Conservation (phyloP, 2,113 vertebrate genomes). For the Dunckerocampus dactyliophorus region DNA sequence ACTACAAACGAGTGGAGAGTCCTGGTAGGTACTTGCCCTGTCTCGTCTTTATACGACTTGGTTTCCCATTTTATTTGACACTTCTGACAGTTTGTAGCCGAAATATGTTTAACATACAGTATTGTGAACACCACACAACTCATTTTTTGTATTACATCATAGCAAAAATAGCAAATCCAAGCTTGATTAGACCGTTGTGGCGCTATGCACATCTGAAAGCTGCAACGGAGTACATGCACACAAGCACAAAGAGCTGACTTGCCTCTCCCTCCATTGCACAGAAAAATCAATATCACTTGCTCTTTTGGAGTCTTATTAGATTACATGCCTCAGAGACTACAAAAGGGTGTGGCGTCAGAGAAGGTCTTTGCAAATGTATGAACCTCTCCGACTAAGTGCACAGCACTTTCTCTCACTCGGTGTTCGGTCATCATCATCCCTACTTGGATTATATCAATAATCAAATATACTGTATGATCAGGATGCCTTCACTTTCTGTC, state of each 20-base stretch:
- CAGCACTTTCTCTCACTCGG: conserved; percentile 22
- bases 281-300: conserved; percentile 65
- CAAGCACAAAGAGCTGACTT: conserved; percentile 49
- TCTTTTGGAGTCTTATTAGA: conserved; percentile 64
- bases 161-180: not conserved
- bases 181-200: not conserved
- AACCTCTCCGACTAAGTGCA: conserved; percentile 45
- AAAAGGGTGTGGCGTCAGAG: conserved; percentile 59
- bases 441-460: not conserved
- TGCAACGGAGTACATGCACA: conserved; percentile 47
- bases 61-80: no score
- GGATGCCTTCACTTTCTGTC: not conserved
- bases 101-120: not conserved
- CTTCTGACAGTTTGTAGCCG: no score
- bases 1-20: conserved; percentile 98
- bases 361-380: conserved; percentile 51
- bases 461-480: not conserved
- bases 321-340: conserved; percentile 58
- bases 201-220: conserved; percentile 10
- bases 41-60: not conserved
- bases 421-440: not conserved
- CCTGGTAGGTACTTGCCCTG: conserved; percentile 75
- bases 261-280: conserved; percentile 50
- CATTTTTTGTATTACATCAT: not conserved
- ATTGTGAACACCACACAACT: not conserved